Percentiles rank a stretch among this genome's conserved stretches.
Conservation (phyloP, 2,797 vertebrate genomes). For the Carcharodon carcharias region DNA sequence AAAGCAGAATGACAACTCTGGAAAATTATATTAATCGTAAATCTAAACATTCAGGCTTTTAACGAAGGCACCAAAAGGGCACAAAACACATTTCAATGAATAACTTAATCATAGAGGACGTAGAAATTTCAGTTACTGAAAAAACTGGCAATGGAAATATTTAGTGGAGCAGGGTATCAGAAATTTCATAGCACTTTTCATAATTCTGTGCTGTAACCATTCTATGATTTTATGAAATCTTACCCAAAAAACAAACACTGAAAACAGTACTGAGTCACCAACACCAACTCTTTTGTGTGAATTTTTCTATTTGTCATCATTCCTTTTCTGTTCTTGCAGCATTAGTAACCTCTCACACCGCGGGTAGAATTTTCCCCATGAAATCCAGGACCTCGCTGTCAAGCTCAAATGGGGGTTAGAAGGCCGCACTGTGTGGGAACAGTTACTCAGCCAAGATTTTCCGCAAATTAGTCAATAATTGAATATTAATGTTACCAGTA, state of each 20-base stretch:
- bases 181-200: neutral
- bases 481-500: neutral
- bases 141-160: neutral
- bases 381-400: too few species aligned
- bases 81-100: neutral
- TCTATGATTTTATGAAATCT: neutral
- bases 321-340: neutral
- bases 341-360: too few species aligned
- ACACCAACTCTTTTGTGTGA: neutral
- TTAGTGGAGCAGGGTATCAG: neutral
- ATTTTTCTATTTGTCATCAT: neutral
- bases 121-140: neutral
- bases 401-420: too few species aligned
- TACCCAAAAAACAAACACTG: neutral
- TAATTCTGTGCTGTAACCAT: neutral
- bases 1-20: neutral
- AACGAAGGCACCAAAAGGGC: neutral
- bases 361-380: too few species aligned
- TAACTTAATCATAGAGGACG: neutral
- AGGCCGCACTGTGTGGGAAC: too few species aligned
- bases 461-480: neutral
- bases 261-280: neutral
- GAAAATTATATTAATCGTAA: neutral
- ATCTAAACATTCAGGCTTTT: neutral
- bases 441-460: too few species aligned